These are phyloP conservation scores for Psammodynastes pulverulentus DNA, from an alignment of 2,113 vertebrate species.

Conservation along the genomic window DNA sequence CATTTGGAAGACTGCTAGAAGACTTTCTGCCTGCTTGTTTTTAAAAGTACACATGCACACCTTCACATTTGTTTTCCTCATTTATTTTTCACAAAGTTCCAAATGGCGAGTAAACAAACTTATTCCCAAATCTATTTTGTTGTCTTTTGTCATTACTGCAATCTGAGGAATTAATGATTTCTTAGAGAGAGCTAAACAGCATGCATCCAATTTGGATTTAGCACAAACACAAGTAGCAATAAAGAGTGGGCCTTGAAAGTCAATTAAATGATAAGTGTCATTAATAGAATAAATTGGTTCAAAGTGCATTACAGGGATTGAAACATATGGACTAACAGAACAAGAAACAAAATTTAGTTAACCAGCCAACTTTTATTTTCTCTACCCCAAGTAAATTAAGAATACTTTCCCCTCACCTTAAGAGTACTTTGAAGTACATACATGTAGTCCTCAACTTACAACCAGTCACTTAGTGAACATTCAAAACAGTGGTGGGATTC, in stretches of 20 bases:
- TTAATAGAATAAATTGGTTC: conserved; percentile 17
- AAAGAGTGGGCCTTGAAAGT: conserved; percentile 14
- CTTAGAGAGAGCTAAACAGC: conserved; percentile 20
- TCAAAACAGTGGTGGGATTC: too few species aligned
- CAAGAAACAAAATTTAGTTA: neutral
- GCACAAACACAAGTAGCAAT: conserved; percentile 9
- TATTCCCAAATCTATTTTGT: conserved; percentile 6
- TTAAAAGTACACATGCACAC: neutral
- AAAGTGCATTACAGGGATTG: neutral
- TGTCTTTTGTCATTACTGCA: conserved; percentile 11
- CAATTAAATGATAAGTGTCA: conserved; percentile 16
- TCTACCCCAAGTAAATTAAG: neutral
- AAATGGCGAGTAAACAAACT: neutral
- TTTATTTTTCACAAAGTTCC: neutral
- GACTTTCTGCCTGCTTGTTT: neutral
- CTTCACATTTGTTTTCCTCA: neutral
- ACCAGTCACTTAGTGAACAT: neutral
- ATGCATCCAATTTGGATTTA: conserved; percentile 24
- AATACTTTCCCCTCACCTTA: neutral
- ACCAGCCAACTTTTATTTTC: neutral
- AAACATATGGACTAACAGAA: neutral
- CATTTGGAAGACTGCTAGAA: neutral
- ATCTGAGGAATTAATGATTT: conserved; percentile 27
- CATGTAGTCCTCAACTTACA: neutral
- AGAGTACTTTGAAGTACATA: neutral